These are phyloP conservation scores for Syngnathus typhle DNA, from an alignment of 2,113 vertebrate genomes.

Conservation along the genomic window DNA sequence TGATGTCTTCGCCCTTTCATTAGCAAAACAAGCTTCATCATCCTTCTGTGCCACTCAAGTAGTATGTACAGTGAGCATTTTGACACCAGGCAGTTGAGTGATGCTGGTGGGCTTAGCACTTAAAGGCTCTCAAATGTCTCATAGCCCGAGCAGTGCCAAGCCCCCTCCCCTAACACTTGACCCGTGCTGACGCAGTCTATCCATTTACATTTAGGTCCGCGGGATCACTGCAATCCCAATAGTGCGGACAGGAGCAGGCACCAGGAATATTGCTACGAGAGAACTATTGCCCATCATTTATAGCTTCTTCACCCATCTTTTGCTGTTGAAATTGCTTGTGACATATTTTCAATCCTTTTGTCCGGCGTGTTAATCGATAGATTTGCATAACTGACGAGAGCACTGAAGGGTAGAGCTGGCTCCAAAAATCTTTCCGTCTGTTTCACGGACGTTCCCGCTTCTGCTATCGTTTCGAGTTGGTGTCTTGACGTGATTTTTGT, in stretches of 20 bases:
- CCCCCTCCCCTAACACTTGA: slow-evolving; percentile 56
- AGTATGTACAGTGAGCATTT: slow-evolving; percentile 51
- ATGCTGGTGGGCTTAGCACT: slow-evolving; percentile 59
- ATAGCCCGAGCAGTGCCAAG: slow-evolving; percentile 66
- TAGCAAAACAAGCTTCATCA: slow-evolving; percentile 22
- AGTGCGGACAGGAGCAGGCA: slow-evolving; percentile 48
- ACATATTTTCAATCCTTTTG: slow-evolving; percentile 18
- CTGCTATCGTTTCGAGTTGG: slow-evolving; percentile 28
- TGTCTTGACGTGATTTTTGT: slow-evolving; percentile 46
- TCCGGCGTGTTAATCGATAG: background rate
- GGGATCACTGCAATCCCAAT: slow-evolving; percentile 58
- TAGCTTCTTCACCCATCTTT: background rate
- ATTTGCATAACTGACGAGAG: slow-evolving; percentile 12
- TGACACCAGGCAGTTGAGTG: slow-evolving; percentile 62
- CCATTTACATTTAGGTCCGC: slow-evolving; percentile 68
- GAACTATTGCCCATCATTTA: background rate
- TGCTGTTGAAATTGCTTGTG: background rate
- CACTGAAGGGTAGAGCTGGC: slow-evolving; percentile 51
- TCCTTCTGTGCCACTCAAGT: slow-evolving; percentile 14
- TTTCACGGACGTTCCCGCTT: slow-evolving; percentile 33
- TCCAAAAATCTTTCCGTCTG: slow-evolving; percentile 38
- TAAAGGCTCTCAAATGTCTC: slow-evolving; percentile 71
- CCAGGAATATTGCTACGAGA: slow-evolving; percentile 38
- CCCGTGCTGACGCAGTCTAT: slow-evolving; percentile 65
- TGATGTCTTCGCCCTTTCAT: background rate